A percentile compares a stretch with the other conserved stretches of the same genome.
phyloP scores from a whole-genome alignment of 2,888 invertebrate genomes.

The Drosophila limbata region DNA sequence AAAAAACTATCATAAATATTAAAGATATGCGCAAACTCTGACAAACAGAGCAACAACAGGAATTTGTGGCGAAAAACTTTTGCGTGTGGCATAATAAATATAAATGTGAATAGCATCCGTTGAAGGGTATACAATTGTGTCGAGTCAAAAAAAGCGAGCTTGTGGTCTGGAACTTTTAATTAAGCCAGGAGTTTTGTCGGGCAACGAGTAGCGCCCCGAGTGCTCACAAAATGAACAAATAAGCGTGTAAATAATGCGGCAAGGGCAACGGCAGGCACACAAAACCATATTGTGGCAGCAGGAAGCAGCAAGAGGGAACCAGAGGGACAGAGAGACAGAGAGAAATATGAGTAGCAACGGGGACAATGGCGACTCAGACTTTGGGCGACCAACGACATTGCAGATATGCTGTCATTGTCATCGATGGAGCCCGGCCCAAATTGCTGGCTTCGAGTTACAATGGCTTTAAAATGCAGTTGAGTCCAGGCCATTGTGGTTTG shows the following conservation, averaged over 20 bases:
- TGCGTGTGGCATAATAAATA: slow-evolving; percentile 24
- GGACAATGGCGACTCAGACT: slow-evolving; percentile 48
- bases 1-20: slow-evolving; percentile 30
- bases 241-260: slow-evolving; percentile 75
- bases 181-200: slow-evolving; percentile 54
- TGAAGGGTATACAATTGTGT: slow-evolving; percentile 33
- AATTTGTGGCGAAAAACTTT: slow-evolving; percentile 15
- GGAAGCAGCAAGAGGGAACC: slow-evolving; percentile 10
- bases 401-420: slow-evolving; percentile 49
- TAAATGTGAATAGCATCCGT: slow-evolving; percentile 16
- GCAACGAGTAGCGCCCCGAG: slow-evolving; percentile 49
- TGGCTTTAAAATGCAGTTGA: slow-evolving; percentile 65
- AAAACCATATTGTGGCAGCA: slow-evolving; percentile 45
- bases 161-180: slow-evolving; percentile 70
- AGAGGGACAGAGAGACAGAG: slow-evolving; percentile 29
- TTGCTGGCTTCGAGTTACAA: slow-evolving; percentile 66
- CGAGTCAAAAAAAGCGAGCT: slow-evolving; percentile 26
- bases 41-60: background rate
- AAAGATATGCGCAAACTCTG: slow-evolving; percentile 13
- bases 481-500: slow-evolving; percentile 30
- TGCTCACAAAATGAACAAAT: slow-evolving; percentile 73
- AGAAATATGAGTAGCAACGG: slow-evolving; percentile 66
- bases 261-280: slow-evolving; percentile 48
- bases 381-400: slow-evolving; percentile 31
- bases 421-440: slow-evolving; percentile 46